Evolutionary conservation across 2,113 vertebrate species (phyloP).

Genomic region (Engraulis encrasicolus): DNA sequence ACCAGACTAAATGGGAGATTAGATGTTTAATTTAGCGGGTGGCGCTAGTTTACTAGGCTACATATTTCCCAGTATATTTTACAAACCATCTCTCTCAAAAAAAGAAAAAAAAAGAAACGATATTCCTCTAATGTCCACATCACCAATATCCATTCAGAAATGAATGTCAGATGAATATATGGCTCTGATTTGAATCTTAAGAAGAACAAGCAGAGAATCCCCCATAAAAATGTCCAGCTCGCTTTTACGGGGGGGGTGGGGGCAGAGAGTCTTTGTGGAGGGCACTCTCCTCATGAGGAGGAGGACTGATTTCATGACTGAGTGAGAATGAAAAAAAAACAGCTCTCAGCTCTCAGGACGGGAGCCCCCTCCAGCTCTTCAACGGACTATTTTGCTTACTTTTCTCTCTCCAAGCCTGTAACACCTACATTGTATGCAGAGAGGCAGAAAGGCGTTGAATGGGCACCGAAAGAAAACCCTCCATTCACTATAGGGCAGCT

Average conservation of each 20-base stretch:
- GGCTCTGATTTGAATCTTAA: neutral
- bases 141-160: neutral
- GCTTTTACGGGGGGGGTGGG: conserved; percentile 41
- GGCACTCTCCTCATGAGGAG: conserved; percentile 33
- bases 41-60: too few species aligned
- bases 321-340: conserved; percentile 48
- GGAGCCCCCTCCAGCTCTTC: conserved; percentile 39
- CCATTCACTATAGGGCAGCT: conserved; percentile 76
- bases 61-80: too few species aligned
- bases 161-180: neutral
- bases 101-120: too few species aligned
- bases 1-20: conserved; percentile 27
- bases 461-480: conserved; percentile 62
- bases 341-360: conserved; percentile 51
- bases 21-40: too few species aligned
- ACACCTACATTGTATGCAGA: conserved; percentile 74
- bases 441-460: conserved; percentile 65
- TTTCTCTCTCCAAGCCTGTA: conserved; percentile 60
- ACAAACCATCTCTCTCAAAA: too few species aligned
- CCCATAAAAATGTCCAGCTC: conserved; percentile 47
- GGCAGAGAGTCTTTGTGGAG: conserved; percentile 34
- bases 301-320: conserved; percentile 57
- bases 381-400: conserved; percentile 62
- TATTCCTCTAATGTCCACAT: neutral
- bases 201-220: conserved; percentile 31